Evolutionary conservation across 2,113 vertebrate species (phyloP), one percentile per base, ranked within the genome.

Genomic region (Syngnathus scovelli): DNA sequence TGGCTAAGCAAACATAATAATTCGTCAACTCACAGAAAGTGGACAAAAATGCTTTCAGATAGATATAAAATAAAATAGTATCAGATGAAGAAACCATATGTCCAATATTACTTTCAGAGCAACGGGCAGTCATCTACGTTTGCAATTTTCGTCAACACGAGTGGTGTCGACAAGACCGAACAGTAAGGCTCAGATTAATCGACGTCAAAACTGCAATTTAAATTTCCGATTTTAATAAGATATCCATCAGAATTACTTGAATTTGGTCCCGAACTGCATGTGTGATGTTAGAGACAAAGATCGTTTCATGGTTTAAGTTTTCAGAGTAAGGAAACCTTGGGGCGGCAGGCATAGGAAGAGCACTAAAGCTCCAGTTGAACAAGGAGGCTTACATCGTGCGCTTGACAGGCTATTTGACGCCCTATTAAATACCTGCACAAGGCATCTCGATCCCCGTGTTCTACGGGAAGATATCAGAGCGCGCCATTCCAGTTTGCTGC

Each of bases 401-500:
- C 27, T 27, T 44, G 61, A 44, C 61, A 62, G 61, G n/a, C 61
- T 62, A 62, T 62, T 51, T 65, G 33, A 36, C 18, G 36, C 33
- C 11, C 46, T 51, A 65, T 65, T 65, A 51, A 65, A 65, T 51
- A 65, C 46, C 63, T 21, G 33, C 27, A 37, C 27, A 3, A 36
- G 9, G 27, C 33, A 33, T 64, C 46, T 49, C 16, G 13, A 8
- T 36, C 51, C 33, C 43, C 5, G 46, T 64, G 46, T 51, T 65
- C 60, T 44, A 43, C 11, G 37, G 36, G 37, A 39, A 19, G 37
- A 38, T n/a, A 61, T 41, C 11, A 1, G 8, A 18, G 38, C 39
- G 38, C 13, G 1, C 23, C 54, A 23, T 55, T 55, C 52, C 52
- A 33, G 54, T 5, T 56, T 27, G 11, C 54, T 33, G 23, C 54